Evolutionary conservation across 2,888 invertebrate genomes (phyloP).

Genomic region (Pachliopta kotzebuea): DNA sequence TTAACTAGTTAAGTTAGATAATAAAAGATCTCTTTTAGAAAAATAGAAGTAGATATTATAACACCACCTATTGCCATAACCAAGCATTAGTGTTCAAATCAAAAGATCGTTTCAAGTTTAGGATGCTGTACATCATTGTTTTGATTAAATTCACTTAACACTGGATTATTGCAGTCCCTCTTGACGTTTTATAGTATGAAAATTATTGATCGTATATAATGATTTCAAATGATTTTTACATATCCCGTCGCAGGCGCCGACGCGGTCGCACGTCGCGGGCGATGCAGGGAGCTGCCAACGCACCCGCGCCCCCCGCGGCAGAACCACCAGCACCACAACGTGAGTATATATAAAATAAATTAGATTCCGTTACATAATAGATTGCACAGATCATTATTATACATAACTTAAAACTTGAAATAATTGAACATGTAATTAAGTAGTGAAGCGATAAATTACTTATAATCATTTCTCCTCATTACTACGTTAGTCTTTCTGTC

Average conservation of each 20-base stretch:
- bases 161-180: no score
- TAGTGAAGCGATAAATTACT: no score
- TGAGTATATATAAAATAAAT: conserved; percentile 44
- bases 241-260: conserved; percentile 51
- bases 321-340: conserved; percentile 67
- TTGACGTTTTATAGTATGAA: no score
- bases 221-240: background rate
- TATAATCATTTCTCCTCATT: background rate
- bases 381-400: background rate
- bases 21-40: no score
- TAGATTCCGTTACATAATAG: background rate
- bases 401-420: background rate
- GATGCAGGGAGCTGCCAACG: conserved; percentile 73
- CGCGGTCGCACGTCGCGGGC: conserved; percentile 68
- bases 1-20: no score
- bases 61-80: no score
- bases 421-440: background rate
- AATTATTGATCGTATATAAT: no score
- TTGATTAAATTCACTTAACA: no score
- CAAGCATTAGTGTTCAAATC: no score
- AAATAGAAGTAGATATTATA: no score
- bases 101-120: no score
- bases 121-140: no score
- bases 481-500: background rate
- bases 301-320: conserved; percentile 71